Evolutionary conservation across 1,140 invertebrate species (phyloP).

Genomic region (Drosophila pruinosa): DNA sequence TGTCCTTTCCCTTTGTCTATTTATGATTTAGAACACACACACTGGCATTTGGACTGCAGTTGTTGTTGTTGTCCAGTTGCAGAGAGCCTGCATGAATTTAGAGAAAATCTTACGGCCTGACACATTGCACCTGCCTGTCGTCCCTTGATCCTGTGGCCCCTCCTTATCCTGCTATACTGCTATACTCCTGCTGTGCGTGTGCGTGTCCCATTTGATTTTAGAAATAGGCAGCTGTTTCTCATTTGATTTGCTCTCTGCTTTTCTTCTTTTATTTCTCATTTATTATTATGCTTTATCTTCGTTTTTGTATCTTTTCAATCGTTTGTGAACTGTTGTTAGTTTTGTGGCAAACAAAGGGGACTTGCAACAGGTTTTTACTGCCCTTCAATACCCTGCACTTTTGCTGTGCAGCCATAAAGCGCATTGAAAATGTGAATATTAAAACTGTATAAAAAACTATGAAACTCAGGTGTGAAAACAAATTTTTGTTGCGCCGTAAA

Average conservation of each 20-base stretch:
- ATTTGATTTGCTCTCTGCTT: slow-evolving; percentile 42
- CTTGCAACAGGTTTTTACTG: slow-evolving; percentile 17
- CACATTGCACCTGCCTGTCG: slow-evolving; percentile 49
- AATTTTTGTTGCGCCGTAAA: slow-evolving; percentile 31
- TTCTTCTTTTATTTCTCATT: neutral
- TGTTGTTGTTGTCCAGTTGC: slow-evolving; percentile 36
- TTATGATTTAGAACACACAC: slow-evolving; percentile 27
- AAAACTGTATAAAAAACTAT: slow-evolving; percentile 33
- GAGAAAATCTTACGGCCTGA: slow-evolving; percentile 11
- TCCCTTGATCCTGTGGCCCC: slow-evolving; percentile 7
- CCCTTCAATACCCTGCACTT: neutral
- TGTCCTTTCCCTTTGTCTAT: neutral
- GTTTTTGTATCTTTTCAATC: slow-evolving; percentile 20
- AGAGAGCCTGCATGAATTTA: slow-evolving; percentile 44
- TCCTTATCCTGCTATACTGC: neutral
- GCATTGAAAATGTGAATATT: slow-evolving; percentile 18
- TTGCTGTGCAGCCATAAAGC: slow-evolving; percentile 6
- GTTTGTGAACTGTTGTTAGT: slow-evolving; percentile 1
- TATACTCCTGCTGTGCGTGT: slow-evolving; percentile 32
- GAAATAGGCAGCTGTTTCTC: slow-evolving; percentile 46
- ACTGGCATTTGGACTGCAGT: neutral
- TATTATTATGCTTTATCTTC: slow-evolving; percentile 4
- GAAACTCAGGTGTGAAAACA: slow-evolving; percentile 32
- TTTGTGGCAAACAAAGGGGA: slow-evolving; percentile 1
- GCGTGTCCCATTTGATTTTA: slow-evolving; percentile 45